Base-by-base conservation (phyloP, 1,140 invertebrate species). In the Drosophila orosa region DNA sequence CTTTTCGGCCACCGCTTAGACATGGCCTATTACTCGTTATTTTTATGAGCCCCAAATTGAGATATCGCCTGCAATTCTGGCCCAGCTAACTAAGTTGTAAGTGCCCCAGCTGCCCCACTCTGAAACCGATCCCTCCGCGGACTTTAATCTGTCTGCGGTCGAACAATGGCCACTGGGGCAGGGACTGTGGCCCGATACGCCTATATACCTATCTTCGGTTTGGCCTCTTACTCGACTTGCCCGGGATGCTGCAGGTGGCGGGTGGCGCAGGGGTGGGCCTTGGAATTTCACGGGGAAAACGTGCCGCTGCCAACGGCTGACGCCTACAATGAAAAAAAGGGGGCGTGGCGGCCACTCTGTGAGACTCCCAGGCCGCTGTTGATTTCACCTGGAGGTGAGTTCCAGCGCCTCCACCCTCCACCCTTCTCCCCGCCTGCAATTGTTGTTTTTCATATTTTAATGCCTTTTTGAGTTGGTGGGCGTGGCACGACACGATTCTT, bases 401-500 rank as follows among this genome's bases (percentile, higher is more conserved):
- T 25, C 40, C 52, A 29, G 44, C 57, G 44, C 22, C 31, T 24
- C 67, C 55, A 29, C 10, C 42, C 17, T 13, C 42, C 33, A 58
- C 42, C 40, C 24, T 52, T 24, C 50, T 5, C 2, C 35, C 17
- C 15, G 5, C 5, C 39, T 54, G 77, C 85, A 85, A 89, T 90
- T 90, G 85, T 89, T 84, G 80, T 84, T 89, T 54, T 72, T 90
- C 80, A 89, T 90, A 90, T 90, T 89, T 90, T 87, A 89, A 84
- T 87, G 84, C 80, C 73, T 84, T 78, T 85, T 89, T 84, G 84
- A 87, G 84, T 80, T 74, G 84, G 85, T 84, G 61, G 84, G 84
- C 84, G 84, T 84, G 80, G 66, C 76, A 61, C 85, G 80, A 90
- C 84, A 89, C 84, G 84, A 89, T 90, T 89, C 85, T 80, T 61